Conservation (phyloP, 2,888 invertebrate species). For the Pristionchus entomophagus region DNA sequence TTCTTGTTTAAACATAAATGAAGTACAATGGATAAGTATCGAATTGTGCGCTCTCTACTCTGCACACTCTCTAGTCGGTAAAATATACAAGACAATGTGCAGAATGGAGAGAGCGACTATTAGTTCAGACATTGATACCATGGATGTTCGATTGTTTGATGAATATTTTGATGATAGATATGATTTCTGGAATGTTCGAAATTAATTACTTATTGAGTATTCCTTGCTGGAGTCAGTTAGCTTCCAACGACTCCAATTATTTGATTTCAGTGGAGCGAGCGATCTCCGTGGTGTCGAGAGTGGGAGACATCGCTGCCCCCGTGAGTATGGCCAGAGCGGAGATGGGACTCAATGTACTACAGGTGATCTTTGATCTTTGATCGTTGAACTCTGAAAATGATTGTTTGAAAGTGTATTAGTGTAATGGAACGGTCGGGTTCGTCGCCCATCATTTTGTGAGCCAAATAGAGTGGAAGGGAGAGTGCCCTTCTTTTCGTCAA, state of each 20-base stretch:
- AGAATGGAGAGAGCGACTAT: too few relatives aligned
- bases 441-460: neutral
- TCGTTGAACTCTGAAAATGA: neutral
- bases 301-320: slow-evolving; percentile 53
- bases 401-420: neutral
- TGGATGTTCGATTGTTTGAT: neutral
- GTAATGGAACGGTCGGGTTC: neutral
- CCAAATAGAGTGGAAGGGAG: too few relatives aligned
- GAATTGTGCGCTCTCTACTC: too few relatives aligned
- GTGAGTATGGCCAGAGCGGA: slow-evolving; percentile 53
- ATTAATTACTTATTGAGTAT: neutral
- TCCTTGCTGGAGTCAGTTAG: neutral
- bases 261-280: slow-evolving; percentile 50
- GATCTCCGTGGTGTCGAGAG: slow-evolving; percentile 53
- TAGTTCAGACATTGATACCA: too few relatives aligned
- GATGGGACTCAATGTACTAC: slow-evolving; percentile 49
- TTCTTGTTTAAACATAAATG: too few relatives aligned
- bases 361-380: slow-evolving; percentile 45
- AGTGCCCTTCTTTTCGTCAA: neutral
- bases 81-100: too few relatives aligned
- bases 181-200: neutral
- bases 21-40: too few relatives aligned
- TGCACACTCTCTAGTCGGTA: too few relatives aligned
- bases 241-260: neutral
- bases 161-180: neutral